Evolutionary conservation across 2,797 vertebrate genomes (phyloP).

Genomic region (Clarias fuscus): DNA sequence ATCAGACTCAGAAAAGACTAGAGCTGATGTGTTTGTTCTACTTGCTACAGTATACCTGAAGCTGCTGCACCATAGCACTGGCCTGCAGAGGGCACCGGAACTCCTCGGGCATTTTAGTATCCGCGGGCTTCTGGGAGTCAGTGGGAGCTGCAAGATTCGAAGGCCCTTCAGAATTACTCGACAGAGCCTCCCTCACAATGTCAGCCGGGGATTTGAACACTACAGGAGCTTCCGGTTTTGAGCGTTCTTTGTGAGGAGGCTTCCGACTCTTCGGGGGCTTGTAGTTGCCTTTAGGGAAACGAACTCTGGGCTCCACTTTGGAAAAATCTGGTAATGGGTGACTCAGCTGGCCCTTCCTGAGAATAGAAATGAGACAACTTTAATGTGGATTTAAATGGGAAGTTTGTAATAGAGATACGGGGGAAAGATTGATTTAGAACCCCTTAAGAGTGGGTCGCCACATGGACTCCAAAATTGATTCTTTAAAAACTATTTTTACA

Average conservation of each 20-base stretch:
- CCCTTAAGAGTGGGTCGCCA: too few relatives aligned
- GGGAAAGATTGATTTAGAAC: too few relatives aligned
- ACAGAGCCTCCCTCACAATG: conserved; percentile 84
- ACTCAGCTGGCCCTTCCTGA: conserved; percentile 73
- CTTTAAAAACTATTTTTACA: too few relatives aligned
- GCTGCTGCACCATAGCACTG: conserved; percentile 82
- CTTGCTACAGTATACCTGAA: conserved; percentile 79
- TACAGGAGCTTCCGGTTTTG: conserved; percentile 55
- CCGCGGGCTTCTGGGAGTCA: conserved; percentile 29
- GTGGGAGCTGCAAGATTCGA: not conserved
- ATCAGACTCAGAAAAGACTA: not conserved
- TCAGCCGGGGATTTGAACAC: conserved; percentile 87
- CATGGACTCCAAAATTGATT: too few relatives aligned
- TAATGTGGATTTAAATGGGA: not conserved
- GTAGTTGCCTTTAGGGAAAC: conserved; percentile 81
- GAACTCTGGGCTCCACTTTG: conserved; percentile 83
- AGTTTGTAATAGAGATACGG: not conserved
- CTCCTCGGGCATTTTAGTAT: conserved; percentile 74
- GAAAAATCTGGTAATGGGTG: conserved; percentile 87
- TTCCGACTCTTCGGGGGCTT: conserved; percentile 79
- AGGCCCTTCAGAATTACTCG: conserved; percentile 68
- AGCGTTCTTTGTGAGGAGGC: conserved; percentile 24
- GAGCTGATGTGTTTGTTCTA: not conserved
- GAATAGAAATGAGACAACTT: conserved; percentile 17
- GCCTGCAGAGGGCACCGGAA: conserved; percentile 81